phyloP scores from a whole-genome alignment of 2,888 invertebrate genomes.

The Stratiomys singularior region DNA sequence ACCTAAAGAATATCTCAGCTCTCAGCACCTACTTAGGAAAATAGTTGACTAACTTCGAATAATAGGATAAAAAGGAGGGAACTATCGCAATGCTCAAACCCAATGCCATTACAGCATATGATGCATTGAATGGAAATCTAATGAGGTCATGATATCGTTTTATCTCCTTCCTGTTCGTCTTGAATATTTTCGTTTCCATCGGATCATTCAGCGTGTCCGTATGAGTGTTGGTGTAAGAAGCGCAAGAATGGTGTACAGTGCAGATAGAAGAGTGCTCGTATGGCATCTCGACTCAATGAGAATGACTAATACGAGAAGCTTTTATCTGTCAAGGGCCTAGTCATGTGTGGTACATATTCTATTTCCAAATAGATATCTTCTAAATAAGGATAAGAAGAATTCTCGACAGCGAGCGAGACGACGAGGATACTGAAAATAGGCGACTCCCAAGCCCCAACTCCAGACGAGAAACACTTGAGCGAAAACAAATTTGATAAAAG shows the following conservation, averaged over 20 bases:
- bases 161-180: conserved; percentile 48
- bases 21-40: conserved; percentile 21
- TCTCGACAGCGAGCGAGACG: neutral
- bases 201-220: conserved; percentile 19
- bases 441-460: conserved; percentile 7
- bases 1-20: neutral
- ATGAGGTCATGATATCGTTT: conserved; percentile 52
- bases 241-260: neutral
- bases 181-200: conserved; percentile 30
- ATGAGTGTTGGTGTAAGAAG: conserved; percentile 33
- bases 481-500: conserved; percentile 52
- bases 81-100: conserved; percentile 29
- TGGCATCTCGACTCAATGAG: conserved; percentile 44
- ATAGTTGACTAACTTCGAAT: conserved; percentile 35
- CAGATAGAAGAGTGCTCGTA: neutral
- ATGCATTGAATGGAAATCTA: conserved; percentile 50
- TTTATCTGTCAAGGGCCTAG: conserved; percentile 50
- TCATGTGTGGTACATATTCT: conserved; percentile 51
- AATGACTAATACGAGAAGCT: conserved; percentile 51
- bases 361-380: conserved; percentile 49
- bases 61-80: conserved; percentile 27
- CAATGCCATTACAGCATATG: conserved; percentile 42
- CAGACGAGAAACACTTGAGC: conserved; percentile 47
- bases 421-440: conserved; percentile 5
- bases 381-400: conserved; percentile 39